phyloP scores from a whole-genome alignment of 2,113 vertebrate genomes.

The Galeopterus variegatus region DNA sequence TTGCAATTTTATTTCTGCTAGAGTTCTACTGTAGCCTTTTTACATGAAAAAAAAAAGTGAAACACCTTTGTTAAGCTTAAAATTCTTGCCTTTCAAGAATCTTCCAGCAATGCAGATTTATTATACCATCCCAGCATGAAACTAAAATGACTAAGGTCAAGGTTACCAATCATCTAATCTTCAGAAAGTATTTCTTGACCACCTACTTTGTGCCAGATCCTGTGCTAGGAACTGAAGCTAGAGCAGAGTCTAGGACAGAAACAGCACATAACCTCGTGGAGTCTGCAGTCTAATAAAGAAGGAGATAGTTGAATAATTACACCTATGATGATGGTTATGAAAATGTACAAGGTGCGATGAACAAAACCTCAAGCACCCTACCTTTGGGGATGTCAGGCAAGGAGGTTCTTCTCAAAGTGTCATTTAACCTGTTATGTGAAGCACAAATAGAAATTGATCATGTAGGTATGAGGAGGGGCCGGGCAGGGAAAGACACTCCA shows the following conservation, averaged over 20 bases:
- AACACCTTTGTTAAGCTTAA: constrained; percentile 8
- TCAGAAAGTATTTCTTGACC: neutral
- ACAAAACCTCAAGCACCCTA: neutral
- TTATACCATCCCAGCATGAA: neutral
- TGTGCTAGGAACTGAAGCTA: neutral
- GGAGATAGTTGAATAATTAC: neutral
- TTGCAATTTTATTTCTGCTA: constrained; percentile 48
- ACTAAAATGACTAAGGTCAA: neutral
- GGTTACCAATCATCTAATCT: neutral
- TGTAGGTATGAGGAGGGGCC: neutral
- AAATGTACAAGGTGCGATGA: neutral
- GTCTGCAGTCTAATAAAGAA: neutral
- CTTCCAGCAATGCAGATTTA: neutral
- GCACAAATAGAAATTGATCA: neutral
- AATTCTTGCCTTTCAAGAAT: constrained; percentile 1
- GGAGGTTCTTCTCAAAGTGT: neutral
- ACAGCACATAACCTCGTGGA: neutral
- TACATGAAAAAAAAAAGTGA: neutral
- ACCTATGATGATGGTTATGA: neutral
- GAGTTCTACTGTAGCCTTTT: constrained; percentile 50
- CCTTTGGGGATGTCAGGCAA: neutral
- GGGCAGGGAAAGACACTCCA: neutral
- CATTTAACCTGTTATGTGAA: neutral
- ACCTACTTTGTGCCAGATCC: neutral
- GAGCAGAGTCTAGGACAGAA: neutral